Percentiles rank a stretch among this genome's conserved stretches.
Conservation (phyloP, 1,140 invertebrate species). For the Magallana ariakensis region DNA sequence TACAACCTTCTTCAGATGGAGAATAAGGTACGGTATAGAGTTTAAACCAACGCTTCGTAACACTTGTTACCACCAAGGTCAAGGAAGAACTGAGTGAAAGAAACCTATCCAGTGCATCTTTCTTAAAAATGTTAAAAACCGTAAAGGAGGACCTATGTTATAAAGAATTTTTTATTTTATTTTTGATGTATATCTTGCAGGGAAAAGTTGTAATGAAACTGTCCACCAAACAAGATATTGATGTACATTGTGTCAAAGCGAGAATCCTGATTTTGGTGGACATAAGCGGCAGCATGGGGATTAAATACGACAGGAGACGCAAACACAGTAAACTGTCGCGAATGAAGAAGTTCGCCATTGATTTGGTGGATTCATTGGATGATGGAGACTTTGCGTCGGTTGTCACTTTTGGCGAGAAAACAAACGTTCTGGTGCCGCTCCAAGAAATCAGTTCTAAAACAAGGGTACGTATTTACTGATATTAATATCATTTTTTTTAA, state of each 20-base stretch:
- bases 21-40: neutral
- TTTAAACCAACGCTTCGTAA: too few species aligned
- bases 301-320: conserved; percentile 57
- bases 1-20: conserved; percentile 9
- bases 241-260: conserved; percentile 51
- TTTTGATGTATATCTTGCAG: neutral
- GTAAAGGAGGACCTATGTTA: too few species aligned
- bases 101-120: too few species aligned
- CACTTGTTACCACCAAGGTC: too few species aligned
- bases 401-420: conserved; percentile 69
- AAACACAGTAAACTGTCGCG: conserved; percentile 58
- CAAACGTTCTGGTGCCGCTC: conserved; percentile 65
- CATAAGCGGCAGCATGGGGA: conserved; percentile 67
- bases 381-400: conserved; percentile 66
- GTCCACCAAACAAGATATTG: conserved; percentile 54
- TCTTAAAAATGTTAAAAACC: too few species aligned
- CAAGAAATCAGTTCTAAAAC: conserved; percentile 57
- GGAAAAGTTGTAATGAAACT: conserved; percentile 59
- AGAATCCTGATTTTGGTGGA: conserved; percentile 64
- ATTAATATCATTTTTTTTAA: neutral
- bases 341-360: conserved; percentile 66
- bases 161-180: too few species aligned
- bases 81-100: too few species aligned
- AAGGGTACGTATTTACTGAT: conserved; percentile 52
- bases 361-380: conserved; percentile 64